These are phyloP conservation scores for Epizoanthus scotinus DNA, from an alignment of 92 coral and sea anemone species.

Conservation along the genomic window DNA sequence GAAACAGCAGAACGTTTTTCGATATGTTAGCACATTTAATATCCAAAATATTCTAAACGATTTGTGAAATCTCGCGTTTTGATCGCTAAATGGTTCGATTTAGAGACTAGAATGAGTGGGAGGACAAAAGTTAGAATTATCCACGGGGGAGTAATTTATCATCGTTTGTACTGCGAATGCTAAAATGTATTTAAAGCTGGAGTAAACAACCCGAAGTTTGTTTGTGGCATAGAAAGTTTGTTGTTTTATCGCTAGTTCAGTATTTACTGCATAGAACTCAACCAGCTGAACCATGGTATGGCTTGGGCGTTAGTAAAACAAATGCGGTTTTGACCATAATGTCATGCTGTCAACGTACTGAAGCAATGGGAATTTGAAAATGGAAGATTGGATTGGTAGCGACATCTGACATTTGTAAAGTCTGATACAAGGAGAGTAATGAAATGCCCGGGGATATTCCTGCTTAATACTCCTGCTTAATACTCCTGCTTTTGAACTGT, in stretches of 20 bases:
- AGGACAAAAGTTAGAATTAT: background rate
- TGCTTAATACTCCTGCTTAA: background rate
- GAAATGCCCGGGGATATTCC: background rate
- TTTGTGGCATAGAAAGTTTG: background rate
- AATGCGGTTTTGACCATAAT: background rate
- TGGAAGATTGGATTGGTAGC: no score
- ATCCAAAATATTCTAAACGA: background rate
- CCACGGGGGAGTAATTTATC: background rate
- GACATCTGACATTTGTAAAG: background rate
- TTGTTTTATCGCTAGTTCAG: background rate
- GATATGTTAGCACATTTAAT: background rate
- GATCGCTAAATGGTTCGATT: constrained; percentile 12
- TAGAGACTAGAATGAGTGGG: background rate
- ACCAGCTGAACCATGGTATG: background rate
- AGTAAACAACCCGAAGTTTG: background rate
- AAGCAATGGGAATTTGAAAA: no score
- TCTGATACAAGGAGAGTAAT: background rate
- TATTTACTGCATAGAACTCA: background rate
- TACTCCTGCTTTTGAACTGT: background rate
- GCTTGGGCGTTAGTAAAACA: background rate
- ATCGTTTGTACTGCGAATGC: background rate
- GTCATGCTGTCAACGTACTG: no score
- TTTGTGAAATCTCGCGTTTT: background rate
- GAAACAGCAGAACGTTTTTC: background rate
- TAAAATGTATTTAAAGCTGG: background rate